Evolutionary conservation across 30 jellyfish, hydroid and myxozoan genomes (phyloP).

Genomic region (Hydractinia echinata): DNA sequence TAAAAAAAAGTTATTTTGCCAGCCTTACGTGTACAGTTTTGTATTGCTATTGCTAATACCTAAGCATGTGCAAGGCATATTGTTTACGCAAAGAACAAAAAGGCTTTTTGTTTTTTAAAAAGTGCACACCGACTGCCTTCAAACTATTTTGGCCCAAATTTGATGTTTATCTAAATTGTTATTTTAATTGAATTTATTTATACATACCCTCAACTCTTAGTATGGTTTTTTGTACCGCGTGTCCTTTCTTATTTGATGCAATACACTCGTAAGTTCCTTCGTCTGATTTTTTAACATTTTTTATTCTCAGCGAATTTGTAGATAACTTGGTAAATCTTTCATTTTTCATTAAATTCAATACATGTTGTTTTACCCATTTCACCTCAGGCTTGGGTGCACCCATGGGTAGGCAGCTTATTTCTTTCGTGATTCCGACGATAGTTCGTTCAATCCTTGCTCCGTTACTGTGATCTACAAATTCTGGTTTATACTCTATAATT

Average conservation of each 20-base stretch:
- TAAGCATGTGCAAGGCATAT: too few relatives aligned
- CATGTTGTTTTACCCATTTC: constrained; percentile 59
- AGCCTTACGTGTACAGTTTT: too few relatives aligned
- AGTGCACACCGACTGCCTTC: too few relatives aligned
- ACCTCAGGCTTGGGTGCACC: constrained; percentile 85
- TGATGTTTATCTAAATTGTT: neutral
- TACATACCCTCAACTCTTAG: constrained; percentile 26
- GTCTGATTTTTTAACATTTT: constrained; percentile 46
- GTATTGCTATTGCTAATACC: too few relatives aligned
- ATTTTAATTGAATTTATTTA: neutral
- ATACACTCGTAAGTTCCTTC: constrained; percentile 69
- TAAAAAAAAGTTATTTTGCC: neutral
- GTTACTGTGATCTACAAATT: constrained; percentile 69
- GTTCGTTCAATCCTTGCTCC: constrained; percentile 69
- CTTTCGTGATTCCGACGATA: constrained; percentile 64
- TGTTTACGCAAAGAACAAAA: too few relatives aligned
- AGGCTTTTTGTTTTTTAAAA: too few relatives aligned
- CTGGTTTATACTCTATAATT: constrained; percentile 58
- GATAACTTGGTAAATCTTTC: constrained; percentile 46
- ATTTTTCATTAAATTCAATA: constrained; percentile 21
- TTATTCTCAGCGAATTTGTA: constrained; percentile 58
- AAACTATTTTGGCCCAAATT: neutral
- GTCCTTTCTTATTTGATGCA: constrained; percentile 56
- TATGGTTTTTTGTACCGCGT: constrained; percentile 21
- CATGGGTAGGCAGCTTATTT: constrained; percentile 71